Evolutionary conservation across 1,140 invertebrate species (phyloP), one percentile per base, ranked within the genome.

Genomic region (Papilio glaucus): DNA sequence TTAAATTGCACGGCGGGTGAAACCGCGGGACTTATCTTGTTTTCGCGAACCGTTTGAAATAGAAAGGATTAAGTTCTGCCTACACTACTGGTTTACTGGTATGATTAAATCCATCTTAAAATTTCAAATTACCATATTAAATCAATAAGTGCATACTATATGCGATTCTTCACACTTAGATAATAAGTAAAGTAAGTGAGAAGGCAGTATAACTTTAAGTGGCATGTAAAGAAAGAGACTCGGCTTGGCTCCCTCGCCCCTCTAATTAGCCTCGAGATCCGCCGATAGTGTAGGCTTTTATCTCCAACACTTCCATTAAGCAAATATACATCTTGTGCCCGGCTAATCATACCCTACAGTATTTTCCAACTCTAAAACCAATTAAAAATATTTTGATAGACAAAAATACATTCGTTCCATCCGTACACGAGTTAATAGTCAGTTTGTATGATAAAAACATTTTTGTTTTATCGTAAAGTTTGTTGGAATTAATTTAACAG

Each of bases 311-410:
- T 85, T 91, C 90, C 90, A 92, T 92, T 92, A 92, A 86, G 85
- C 89, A 92, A 92, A 92, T 92, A 92, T 88, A 91, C 89, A 87
- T 85, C 88, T 92, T 86, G 85, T 80, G 85, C 78, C 78, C 73
- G 74, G 39, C 75, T 91, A 92, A 92, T 91, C 78, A 92, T 71
- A 92, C 81, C 86, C 80, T 86, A 89, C 84, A 87, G 74, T 85
- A 90, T 89, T 88, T 90, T 87, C 80, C 84, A 84, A 86, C 86
- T 82, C 84, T 83, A 84, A 85, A 88, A 86, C 81, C 88, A 89
- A 92, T 91, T 92, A 91, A 91, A 90, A 89, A 91, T 86, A 91
- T 91, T 92, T 92, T 91, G 87, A 92, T 92, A 89, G 89, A 89
- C 85, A 90, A 90, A 90, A 89, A 84, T 84, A 85, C 79, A 78